A percentile compares a stretch with the other conserved stretches of the same genome.
These are phyloP conservation scores for Mobula birostris DNA, from an alignment of 2,113 vertebrate genomes.

Conservation along the genomic window DNA sequence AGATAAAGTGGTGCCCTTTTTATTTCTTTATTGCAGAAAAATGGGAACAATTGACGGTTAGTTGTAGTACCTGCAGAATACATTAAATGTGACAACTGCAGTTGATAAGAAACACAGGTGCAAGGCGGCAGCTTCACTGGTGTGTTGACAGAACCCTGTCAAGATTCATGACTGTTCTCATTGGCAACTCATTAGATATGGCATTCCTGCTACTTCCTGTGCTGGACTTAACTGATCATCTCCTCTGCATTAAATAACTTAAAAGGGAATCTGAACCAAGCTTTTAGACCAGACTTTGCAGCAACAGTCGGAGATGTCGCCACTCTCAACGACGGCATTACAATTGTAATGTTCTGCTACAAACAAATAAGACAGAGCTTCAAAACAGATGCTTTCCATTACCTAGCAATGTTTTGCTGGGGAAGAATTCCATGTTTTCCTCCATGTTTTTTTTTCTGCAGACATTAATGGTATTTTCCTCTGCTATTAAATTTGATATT, in stretches of 20 bases:
- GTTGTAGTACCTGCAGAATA: constrained; percentile 35
- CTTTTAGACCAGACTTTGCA: neutral
- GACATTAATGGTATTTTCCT: constrained; percentile 50
- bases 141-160: constrained; percentile 42
- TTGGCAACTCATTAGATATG: constrained; percentile 44
- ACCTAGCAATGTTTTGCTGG: constrained; percentile 11
- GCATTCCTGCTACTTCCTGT: constrained; percentile 52
- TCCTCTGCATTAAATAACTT: constrained; percentile 40
- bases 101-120: constrained; percentile 36
- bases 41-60: constrained; percentile 33
- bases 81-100: constrained; percentile 29
- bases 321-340: neutral
- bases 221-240: constrained; percentile 43
- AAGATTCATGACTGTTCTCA: constrained; percentile 37
- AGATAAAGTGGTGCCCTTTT: constrained; percentile 20
- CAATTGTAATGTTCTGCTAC: neutral
- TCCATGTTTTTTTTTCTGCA: constrained; percentile 53
- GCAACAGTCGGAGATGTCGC: neutral
- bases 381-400: neutral
- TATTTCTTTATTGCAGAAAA: constrained; percentile 38
- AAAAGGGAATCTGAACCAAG: neutral
- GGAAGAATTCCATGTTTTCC: neutral
- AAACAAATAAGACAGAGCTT: neutral
- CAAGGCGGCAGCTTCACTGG: neutral
- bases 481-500: constrained; percentile 55